Conservation (phyloP, 2,888 invertebrate genomes). For the Leucophenga maculata region DNA sequence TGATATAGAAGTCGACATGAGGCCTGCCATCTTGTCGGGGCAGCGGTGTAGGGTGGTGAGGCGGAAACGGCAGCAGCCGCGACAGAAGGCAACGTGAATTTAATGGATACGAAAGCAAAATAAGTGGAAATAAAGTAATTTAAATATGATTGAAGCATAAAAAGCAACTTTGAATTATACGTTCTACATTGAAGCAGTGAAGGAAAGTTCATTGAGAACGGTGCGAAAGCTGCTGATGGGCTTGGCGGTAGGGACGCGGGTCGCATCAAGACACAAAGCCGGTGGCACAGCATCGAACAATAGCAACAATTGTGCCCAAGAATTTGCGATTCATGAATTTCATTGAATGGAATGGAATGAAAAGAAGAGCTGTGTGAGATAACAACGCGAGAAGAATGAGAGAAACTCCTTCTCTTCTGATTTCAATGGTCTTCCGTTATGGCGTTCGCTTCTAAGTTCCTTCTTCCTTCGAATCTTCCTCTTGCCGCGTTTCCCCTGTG, state of each 20-base stretch:
- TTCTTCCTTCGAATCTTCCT: not conserved
- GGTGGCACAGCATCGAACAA: slow-evolving; percentile 18
- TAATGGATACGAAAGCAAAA: slow-evolving; percentile 24
- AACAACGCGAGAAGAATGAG: not conserved
- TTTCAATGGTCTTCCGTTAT: slow-evolving; percentile 13
- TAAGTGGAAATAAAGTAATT: slow-evolving; percentile 61
- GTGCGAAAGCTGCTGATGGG: no score
- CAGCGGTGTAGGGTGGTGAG: not conserved
- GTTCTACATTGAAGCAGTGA: not conserved
- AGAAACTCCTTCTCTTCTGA: not conserved
- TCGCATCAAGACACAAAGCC: not conserved
- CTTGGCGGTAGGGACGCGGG: not conserved
- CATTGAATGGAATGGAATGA: not conserved
- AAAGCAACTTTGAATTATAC: slow-evolving; percentile 51
- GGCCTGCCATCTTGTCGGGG: slow-evolving; percentile 10
- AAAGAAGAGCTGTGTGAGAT: not conserved
- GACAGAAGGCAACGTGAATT: not conserved
- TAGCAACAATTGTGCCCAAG: slow-evolving; percentile 24
- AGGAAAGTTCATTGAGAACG: not conserved
- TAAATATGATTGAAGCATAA: slow-evolving; percentile 54
- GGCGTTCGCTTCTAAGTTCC: not conserved
- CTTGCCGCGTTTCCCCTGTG: not conserved
- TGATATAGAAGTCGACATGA: slow-evolving; percentile 9
- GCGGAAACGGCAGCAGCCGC: not conserved
- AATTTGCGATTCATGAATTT: slow-evolving; percentile 17